Percentiles rank a stretch among this genome's conserved stretches.
Conservation (phyloP, 2,113 vertebrate species). For the Bufo bufo region DNA sequence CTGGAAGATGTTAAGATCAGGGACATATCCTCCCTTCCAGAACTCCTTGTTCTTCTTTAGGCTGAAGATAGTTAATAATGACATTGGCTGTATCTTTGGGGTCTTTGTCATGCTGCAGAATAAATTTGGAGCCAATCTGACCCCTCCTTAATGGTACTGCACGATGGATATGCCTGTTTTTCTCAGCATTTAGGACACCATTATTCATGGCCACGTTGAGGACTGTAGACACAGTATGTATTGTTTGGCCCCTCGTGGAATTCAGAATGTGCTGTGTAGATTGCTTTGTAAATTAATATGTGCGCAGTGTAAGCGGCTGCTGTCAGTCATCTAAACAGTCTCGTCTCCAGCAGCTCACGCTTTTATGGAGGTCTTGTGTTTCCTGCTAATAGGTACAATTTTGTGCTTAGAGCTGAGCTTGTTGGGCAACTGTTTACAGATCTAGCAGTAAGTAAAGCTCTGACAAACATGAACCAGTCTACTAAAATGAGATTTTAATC, state of each 20-base stretch:
- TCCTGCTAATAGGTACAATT: constrained; percentile 34
- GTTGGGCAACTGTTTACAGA: constrained; percentile 50
- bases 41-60: too few species aligned
- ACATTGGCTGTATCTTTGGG: too few species aligned
- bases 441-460: constrained; percentile 31
- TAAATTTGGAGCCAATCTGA: too few species aligned
- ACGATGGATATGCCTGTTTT: too few species aligned
- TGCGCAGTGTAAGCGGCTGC: constrained; percentile 2
- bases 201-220: too few species aligned
- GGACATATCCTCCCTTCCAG: too few species aligned
- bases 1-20: too few species aligned
- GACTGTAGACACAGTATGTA: not conserved
- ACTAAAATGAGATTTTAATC: constrained; percentile 55
- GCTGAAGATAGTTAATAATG: too few species aligned
- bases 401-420: constrained; percentile 44
- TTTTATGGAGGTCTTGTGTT: constrained; percentile 24
- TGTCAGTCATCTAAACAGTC: constrained; percentile 1
- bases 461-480: constrained; percentile 35
- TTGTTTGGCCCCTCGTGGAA: not conserved
- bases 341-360: constrained; percentile 25
- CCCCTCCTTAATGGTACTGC: too few species aligned
- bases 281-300: constrained; percentile 14
- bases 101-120: too few species aligned
- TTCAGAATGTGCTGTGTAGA: not conserved
- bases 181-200: too few species aligned